These are phyloP conservation scores for Bombylius discolor DNA, from an alignment of 2,888 invertebrate genomes.

Conservation along the genomic window DNA sequence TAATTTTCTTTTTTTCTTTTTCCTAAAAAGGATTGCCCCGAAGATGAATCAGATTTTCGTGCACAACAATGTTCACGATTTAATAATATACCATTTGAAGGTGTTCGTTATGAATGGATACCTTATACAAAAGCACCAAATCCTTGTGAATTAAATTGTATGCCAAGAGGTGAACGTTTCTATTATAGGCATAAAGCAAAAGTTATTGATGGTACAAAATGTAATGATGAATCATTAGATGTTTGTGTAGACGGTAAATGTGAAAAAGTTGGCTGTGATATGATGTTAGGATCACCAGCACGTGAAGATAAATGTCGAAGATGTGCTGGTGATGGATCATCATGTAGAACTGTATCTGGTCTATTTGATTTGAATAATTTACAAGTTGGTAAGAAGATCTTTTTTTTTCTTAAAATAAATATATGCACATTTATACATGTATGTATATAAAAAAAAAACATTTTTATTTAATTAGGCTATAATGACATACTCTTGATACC, in stretches of 20 bases:
- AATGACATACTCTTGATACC: constrained; percentile 85
- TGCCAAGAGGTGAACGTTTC: constrained; percentile 81
- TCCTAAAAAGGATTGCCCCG: constrained; percentile 59
- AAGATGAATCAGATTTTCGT: constrained; percentile 65
- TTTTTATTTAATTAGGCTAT: constrained; percentile 51
- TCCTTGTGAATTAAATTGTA: constrained; percentile 91
- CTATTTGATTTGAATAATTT: constrained; percentile 58
- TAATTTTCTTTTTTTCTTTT: constrained; percentile 18
- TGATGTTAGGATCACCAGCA: constrained; percentile 77
- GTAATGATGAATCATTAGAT: constrained; percentile 69
- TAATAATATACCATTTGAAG: constrained; percentile 69
- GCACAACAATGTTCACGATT: constrained; percentile 79
- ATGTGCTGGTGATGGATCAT: constrained; percentile 83
- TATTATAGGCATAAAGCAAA: constrained; percentile 73
- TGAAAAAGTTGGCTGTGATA: constrained; percentile 87
- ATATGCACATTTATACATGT: not conserved
- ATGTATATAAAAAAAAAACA: not conserved
- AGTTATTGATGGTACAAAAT: constrained; percentile 74
- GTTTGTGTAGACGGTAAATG: constrained; percentile 93
- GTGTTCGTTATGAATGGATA: constrained; percentile 71
- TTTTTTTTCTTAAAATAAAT: not conserved
- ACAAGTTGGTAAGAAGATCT: constrained; percentile 47
- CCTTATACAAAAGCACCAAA: constrained; percentile 79
- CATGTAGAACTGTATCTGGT: constrained; percentile 68
- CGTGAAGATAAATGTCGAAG: constrained; percentile 82